Evolutionary conservation across 2,888 invertebrate species (phyloP), one percentile per base, ranked within the genome.

Genomic region (Cryptosula pallasiana): DNA sequence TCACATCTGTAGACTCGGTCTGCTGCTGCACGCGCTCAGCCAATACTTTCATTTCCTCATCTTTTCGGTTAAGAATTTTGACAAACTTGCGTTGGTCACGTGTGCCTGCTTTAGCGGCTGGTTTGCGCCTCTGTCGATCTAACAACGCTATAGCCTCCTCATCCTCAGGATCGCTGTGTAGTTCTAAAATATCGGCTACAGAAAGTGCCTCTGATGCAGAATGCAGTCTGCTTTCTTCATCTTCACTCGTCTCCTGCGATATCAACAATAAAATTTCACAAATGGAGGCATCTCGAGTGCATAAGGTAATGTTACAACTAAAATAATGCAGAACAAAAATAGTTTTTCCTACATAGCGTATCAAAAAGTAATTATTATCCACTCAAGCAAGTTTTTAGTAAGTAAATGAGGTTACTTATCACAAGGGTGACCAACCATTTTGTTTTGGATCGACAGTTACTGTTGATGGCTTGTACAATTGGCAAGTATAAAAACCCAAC

Each of bases 111-210:
- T 63, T 63, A 16, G 29, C 29, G 5, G 29, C 9, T 63, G 25
- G 63, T 2, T 63, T 20, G 27, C n/a, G 63, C 13, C 13, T 27
- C 9, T 63, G 25, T 34, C 63, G 25, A 32, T 63, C 63, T 63
- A 63, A n/a, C 5, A 63, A 32, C 3, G 63, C 63, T 16, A 29
- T 29, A 9, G 63, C 20, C n/a, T 63, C 63, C 27, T 27, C 5
- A 32, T 63, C 63, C 9, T 63, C 63, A 27, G 63, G 63, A 32
- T 63, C 63, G 5, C 32, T 63, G 32, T 34, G 63, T 63, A 63
- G 27, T n/a, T 63, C 32, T 5, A 63, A 5, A 2, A 63, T 63
- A n/a, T 27, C 63, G 13, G 27, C 3, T 5, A 63, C 5, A 23
- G 63, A 63, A 3, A 2, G 32, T 27, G 5, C 27, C 13, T 32